Percentiles rank a stretch among this genome's conserved stretches.
Evolutionary conservation across 2,888 invertebrate species (phyloP).

Genomic region (Notocelia uddmanniana): DNA sequence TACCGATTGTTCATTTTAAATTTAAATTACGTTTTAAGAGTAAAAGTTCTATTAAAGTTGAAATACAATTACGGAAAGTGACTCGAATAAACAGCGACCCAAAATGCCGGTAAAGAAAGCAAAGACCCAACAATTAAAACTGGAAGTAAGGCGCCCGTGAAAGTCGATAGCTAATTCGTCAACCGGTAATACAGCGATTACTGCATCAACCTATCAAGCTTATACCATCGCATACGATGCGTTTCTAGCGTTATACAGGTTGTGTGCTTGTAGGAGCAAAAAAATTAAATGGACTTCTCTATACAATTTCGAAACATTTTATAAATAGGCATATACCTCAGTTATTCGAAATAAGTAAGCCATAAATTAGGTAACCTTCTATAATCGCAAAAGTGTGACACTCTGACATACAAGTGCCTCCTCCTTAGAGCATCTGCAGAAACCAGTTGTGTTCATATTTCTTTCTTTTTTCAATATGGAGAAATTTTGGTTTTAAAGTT

Average conservation of each 20-base stretch:
- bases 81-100: conserved; percentile 48
- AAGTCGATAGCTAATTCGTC: conserved; percentile 61
- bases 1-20: conserved; percentile 3
- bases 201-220: conserved; percentile 33
- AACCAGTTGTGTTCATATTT: too few relatives aligned
- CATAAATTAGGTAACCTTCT: conserved; percentile 43
- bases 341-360: conserved; percentile 11
- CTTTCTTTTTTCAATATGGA: too few relatives aligned
- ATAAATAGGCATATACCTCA: not conserved
- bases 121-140: conserved; percentile 54
- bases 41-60: conserved; percentile 4
- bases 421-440: too few relatives aligned
- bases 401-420: conserved; percentile 70
- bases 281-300: too few relatives aligned
- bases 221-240: conserved; percentile 24
- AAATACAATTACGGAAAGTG: conserved; percentile 42
- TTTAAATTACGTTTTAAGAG: conserved; percentile 7
- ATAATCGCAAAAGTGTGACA: conserved; percentile 61
- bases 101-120: conserved; percentile 57
- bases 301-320: not conserved
- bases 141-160: conserved; percentile 56
- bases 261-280: too few relatives aligned
- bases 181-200: conserved; percentile 50
- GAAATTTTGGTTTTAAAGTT: too few relatives aligned
- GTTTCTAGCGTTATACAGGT: too few relatives aligned